Base-by-base conservation (phyloP, 2,888 invertebrate species). In the Hofmannophila pseudospretella region DNA sequence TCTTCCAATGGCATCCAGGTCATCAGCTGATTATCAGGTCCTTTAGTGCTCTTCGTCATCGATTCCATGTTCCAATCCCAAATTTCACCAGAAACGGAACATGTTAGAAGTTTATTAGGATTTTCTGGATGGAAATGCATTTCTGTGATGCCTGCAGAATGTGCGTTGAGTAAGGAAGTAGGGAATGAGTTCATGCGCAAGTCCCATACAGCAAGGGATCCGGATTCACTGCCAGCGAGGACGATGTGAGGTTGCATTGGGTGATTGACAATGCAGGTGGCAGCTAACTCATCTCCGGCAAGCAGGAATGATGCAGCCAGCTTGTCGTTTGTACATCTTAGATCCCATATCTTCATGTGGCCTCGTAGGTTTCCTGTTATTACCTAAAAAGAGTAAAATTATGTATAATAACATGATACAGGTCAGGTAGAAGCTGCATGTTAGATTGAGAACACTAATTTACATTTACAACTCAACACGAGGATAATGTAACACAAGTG, bases 191-290 rank as follows among this genome's bases (percentile, higher is more conserved):
- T 93, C 57, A 95, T 92, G 13, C 97, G 88, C 46, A 97, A 79
- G 75, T 97, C 97, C 96, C 97, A 97, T 1, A 96, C 91, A 0
- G 95, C 94, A 16, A 97, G 74, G 1, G 94, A 90, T 0, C 97
- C 97, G 47, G 96, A 94, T 58, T 96, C 94, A 41, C 93, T 93
- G 19, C 97, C 97, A 1, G 95, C 94, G 0, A 96, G 71, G 4
- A 91, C 75, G 41, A 97, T 91, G 66, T 97, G 96, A 0, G 93
- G 91, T 60, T 97, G 96, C 7, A 94, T 95, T 0, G 97, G 97
- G 75, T 97, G 96, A 51, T 91, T 91, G 10, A 92, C 89, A 31
- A 97, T 87, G 62, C 94, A 92, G 1, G 92, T 93, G 0, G 94
- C 93, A 33, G 91, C 92, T 43, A 90, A 88, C 78, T 90, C 91